These are phyloP conservation scores for Hippocampus mohnikei DNA, from an alignment of 2,113 vertebrate species.

Conservation along the genomic window DNA sequence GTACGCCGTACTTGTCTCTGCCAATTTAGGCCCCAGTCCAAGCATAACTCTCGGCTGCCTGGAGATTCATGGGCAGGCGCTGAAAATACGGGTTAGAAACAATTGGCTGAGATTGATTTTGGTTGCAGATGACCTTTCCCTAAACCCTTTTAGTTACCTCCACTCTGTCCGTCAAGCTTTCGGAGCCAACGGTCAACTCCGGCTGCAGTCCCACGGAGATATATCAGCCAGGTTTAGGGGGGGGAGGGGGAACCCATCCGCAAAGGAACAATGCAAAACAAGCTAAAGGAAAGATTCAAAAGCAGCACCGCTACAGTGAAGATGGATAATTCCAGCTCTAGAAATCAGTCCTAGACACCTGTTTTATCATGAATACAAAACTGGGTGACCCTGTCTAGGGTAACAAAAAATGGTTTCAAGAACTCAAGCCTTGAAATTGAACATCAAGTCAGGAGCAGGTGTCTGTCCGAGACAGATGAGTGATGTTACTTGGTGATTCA, in stretches of 20 bases:
- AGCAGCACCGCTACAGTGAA: neutral
- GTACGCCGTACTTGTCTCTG: constrained; percentile 53
- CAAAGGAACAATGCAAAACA: neutral
- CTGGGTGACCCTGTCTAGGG: no score
- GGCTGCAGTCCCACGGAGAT: neutral
- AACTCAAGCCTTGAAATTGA: no score
- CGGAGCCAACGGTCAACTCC: neutral
- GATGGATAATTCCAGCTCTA: neutral
- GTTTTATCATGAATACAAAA: no score
- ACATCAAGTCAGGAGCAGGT: no score
- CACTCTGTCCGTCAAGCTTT: neutral
- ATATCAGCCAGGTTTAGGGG: neutral
- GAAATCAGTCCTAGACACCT: no score
- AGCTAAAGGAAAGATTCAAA: neutral
- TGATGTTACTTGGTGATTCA: constrained; percentile 34
- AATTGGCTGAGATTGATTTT: neutral
- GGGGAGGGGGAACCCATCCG: no score
- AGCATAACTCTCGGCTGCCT: constrained; percentile 18
- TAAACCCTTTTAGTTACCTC: neutral
- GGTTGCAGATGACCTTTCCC: neutral
- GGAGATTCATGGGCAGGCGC: neutral
- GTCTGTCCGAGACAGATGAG: no score
- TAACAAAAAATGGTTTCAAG: no score
- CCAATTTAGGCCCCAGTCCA: constrained; percentile 56
- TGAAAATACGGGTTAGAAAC: neutral